Evolutionary conservation across 2,888 invertebrate species (phyloP).

Genomic region (Oasisia sp.): DNA sequence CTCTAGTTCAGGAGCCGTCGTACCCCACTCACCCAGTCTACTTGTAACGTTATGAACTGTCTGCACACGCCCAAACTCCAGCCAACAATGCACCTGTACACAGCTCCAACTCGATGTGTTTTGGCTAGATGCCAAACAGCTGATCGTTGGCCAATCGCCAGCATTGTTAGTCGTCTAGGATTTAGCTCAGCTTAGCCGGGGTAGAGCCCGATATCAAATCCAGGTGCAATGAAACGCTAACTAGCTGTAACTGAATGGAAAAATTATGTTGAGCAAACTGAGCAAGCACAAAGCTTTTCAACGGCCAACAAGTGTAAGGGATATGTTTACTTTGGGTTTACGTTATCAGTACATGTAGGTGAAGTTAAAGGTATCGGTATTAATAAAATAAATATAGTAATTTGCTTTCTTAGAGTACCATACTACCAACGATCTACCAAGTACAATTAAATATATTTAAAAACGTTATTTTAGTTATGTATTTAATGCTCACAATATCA

Average conservation of each 20-base stretch:
- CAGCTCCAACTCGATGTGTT: background rate
- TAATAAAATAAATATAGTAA: background rate
- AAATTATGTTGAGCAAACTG: background rate
- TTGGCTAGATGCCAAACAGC: background rate
- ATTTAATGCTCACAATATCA: background rate
- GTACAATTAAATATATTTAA: too few relatives aligned
- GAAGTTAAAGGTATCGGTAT: background rate
- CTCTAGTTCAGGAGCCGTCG: background rate
- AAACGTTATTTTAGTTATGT: too few relatives aligned
- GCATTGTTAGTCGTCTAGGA: background rate
- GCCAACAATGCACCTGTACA: background rate
- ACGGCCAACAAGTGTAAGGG: background rate
- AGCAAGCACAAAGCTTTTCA: background rate
- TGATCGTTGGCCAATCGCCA: background rate
- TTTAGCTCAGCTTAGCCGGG: constrained; percentile 12
- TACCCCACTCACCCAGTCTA: background rate
- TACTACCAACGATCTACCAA: too few relatives aligned
- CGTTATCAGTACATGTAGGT: background rate
- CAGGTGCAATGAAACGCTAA: background rate
- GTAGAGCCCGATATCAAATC: background rate
- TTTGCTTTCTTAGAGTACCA: too few relatives aligned
- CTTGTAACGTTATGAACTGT: background rate
- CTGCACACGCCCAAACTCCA: background rate
- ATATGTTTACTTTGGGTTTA: background rate
- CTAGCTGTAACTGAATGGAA: background rate